phyloP scores from a whole-genome alignment of 2,888 invertebrate genomes.

The Drosophila bunnanda region DNA sequence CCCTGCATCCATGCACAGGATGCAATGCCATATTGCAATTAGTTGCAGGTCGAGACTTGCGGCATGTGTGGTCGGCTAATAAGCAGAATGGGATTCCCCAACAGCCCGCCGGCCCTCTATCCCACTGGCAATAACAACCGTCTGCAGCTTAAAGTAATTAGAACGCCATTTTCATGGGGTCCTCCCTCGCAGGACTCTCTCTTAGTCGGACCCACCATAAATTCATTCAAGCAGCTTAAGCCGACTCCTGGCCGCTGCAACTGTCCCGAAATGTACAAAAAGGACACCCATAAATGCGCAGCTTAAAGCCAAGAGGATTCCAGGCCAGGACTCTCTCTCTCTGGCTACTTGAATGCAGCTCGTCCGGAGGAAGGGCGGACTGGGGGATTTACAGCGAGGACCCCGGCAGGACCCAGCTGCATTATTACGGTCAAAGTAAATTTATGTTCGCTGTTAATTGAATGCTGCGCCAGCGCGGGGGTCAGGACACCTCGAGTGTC shows the following conservation, averaged over 20 bases:
- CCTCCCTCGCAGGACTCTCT: conserved; percentile 15
- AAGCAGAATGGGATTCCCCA: conserved; percentile 42
- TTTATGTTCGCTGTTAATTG: conserved; percentile 76
- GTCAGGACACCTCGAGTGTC: conserved; percentile 51
- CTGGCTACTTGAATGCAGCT: conserved; percentile 29
- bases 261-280: conserved; percentile 35
- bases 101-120: conserved; percentile 32
- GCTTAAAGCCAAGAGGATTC: conserved; percentile 73
- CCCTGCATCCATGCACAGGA: conserved; percentile 50
- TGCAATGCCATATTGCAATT: conserved; percentile 77
- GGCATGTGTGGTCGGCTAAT: conserved; percentile 64
- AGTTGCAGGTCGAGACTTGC: conserved; percentile 63
- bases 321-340: conserved; percentile 10
- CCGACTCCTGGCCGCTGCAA: conserved; percentile 49
- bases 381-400: conserved; percentile 19
- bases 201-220: conserved; percentile 50
- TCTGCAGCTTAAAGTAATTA: conserved; percentile 76
- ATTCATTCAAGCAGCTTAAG: conserved; percentile 68
- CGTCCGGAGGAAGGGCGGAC: neutral
- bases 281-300: conserved; percentile 47
- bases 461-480: conserved; percentile 63
- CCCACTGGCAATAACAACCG: conserved; percentile 64
- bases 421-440: conserved; percentile 73
- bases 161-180: conserved; percentile 61
- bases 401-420: conserved; percentile 69